Conservation (phyloP, 2,797 vertebrate genomes). For the Sorex maritimensis region DNA sequence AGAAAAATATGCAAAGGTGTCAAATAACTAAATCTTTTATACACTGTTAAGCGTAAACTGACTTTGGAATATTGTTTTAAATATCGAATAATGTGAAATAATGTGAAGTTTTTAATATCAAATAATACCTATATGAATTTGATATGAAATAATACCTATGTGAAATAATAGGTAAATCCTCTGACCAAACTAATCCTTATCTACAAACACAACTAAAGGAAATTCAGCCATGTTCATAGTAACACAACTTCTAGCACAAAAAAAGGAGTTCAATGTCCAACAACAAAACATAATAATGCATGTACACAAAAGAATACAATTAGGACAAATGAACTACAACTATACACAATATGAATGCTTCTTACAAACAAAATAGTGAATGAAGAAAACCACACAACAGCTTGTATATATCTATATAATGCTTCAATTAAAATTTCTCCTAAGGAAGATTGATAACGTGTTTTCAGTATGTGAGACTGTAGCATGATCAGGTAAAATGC, state of each 20-base stretch:
- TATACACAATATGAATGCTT: not conserved
- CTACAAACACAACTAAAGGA: not conserved
- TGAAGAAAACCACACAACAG: not conserved
- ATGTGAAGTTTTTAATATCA: not conserved
- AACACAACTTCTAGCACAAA: not conserved
- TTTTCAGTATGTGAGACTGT: not conserved
- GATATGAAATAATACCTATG: not conserved
- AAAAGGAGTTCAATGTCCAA: not conserved
- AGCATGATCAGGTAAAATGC: not conserved
- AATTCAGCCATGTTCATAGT: not conserved
- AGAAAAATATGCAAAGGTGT: not conserved
- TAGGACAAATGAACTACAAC: not conserved
- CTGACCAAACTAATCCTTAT: not conserved
- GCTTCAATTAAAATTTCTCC: not conserved
- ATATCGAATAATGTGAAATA: not conserved
- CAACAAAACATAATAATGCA: not conserved
- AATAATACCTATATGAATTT: not conserved
- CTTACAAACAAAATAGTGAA: not conserved
- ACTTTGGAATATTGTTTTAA: constrained; percentile 6
- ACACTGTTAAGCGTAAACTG: no score
- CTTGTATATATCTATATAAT: not conserved
- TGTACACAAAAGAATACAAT: constrained; percentile 2
- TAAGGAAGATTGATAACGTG: not conserved
- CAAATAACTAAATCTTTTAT: not conserved
- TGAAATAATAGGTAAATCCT: not conserved